Evolutionary conservation across 1,140 invertebrate species (phyloP).

Genomic region (Bathynomus jamesi): DNA sequence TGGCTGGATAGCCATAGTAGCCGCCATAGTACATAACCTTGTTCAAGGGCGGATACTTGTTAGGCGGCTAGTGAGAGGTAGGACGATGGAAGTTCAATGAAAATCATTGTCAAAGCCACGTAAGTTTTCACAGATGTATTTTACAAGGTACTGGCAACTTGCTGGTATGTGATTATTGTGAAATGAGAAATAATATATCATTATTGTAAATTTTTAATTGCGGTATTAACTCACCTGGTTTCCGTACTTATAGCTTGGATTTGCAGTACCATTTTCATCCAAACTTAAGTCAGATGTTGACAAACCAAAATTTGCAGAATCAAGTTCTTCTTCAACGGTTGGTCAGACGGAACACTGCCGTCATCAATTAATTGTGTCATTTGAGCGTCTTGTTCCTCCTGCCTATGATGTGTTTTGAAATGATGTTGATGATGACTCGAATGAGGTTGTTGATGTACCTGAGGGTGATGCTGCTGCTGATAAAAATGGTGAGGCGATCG

Average conservation of each 20-base stretch:
- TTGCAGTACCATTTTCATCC: neutral
- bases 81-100: neutral
- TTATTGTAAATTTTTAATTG: too few relatives aligned
- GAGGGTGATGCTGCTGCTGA: neutral
- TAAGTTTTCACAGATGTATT: too few relatives aligned
- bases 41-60: neutral
- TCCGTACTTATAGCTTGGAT: neutral
- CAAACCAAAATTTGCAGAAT: neutral
- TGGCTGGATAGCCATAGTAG: neutral
- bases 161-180: neutral
- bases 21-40: neutral
- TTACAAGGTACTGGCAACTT: neutral
- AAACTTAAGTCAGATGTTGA: neutral
- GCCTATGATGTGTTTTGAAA: neutral
- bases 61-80: neutral
- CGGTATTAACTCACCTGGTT: neutral
- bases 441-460: neutral
- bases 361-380: neutral
- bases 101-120: too few relatives aligned
- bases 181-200: too few relatives aligned
- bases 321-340: neutral
- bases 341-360: neutral
- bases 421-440: neutral
- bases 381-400: neutral
- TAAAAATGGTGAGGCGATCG: neutral